Evolutionary conservation across 2,888 invertebrate species (phyloP).

Genomic region (Parnassius smintheus): DNA sequence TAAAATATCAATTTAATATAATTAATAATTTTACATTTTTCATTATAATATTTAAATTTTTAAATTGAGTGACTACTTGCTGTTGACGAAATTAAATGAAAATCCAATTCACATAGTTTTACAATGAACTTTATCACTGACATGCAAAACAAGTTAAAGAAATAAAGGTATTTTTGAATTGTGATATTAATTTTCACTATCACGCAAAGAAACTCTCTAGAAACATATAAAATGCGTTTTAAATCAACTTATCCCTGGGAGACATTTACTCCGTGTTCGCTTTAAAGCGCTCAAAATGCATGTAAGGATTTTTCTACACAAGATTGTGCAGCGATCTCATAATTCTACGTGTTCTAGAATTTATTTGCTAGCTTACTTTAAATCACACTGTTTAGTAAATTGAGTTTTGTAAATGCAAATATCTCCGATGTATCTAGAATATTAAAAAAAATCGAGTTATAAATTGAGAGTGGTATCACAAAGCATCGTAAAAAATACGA

Average conservation of each 20-base stretch:
- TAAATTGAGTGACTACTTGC: too few relatives aligned
- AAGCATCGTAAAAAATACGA: too few relatives aligned
- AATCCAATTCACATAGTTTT: too few relatives aligned
- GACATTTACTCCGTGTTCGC: slow-evolving; percentile 23
- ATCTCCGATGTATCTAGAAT: background rate
- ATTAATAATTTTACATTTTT: too few relatives aligned
- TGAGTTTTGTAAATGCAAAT: slow-evolving; percentile 13
- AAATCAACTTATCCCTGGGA: slow-evolving; percentile 25
- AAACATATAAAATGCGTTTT: slow-evolving; percentile 15
- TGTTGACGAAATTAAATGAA: too few relatives aligned
- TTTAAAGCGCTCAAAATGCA: slow-evolving; percentile 26
- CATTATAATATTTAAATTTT: too few relatives aligned
- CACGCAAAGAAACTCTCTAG: slow-evolving; percentile 1
- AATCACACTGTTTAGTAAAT: slow-evolving; percentile 6
- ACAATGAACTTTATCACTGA: too few relatives aligned
- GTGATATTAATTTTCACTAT: slow-evolving; percentile 3
- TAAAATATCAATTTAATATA: too few relatives aligned
- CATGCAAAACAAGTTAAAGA: too few relatives aligned
- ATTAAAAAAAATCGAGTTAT: too few relatives aligned
- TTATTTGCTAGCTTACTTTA: slow-evolving; percentile 26
- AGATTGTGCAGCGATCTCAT: slow-evolving; percentile 27
- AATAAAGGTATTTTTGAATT: background rate
- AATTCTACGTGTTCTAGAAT: slow-evolving; percentile 26
- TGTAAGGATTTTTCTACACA: slow-evolving; percentile 25
- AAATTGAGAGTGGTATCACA: too few relatives aligned